phyloP scores from a whole-genome alignment of 2,888 invertebrate genomes.

The Holacanthella duospinosa region DNA sequence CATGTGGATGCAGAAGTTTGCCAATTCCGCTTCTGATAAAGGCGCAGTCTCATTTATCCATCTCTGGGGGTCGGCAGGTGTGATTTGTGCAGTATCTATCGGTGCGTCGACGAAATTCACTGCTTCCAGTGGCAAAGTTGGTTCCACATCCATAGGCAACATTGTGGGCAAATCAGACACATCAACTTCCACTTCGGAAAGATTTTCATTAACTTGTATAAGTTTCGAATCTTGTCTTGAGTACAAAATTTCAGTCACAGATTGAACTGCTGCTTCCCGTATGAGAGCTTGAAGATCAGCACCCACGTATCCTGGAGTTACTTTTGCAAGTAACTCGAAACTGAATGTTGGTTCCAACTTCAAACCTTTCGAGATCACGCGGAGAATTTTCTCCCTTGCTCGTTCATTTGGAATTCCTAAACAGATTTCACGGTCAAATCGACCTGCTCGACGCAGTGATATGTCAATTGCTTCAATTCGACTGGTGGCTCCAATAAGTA shows the following conservation, averaged over 20 bases:
- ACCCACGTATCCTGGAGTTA: conserved; percentile 92
- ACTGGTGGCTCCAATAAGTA: conserved; percentile 93
- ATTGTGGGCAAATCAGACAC: not conserved
- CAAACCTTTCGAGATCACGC: conserved; percentile 58
- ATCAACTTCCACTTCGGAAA: not conserved
- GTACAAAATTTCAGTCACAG: conserved; percentile 43
- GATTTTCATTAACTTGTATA: too few species aligned
- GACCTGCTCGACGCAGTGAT: conserved; percentile 76
- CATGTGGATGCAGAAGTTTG: conserved; percentile 56
- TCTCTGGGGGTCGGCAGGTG: not conserved
- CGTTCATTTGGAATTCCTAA: conserved; percentile 84
- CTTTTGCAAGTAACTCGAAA: conserved; percentile 60
- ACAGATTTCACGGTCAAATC: conserved; percentile 87
- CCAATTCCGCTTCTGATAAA: conserved; percentile 52
- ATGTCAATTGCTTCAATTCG: conserved; percentile 86
- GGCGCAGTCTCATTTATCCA: conserved; percentile 54
- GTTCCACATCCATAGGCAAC: not conserved
- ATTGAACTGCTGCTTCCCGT: conserved; percentile 76
- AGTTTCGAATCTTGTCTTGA: not conserved
- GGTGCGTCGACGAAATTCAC: not conserved
- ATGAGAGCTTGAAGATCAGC: conserved; percentile 80
- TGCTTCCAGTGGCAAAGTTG: not conserved
- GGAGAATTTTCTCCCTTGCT: conserved; percentile 68
- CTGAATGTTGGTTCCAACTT: conserved; percentile 60
- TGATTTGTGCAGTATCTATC: not conserved